phyloP scores from a whole-genome alignment of 2,888 invertebrate genomes.

The Dolomedes plantarius region DNA sequence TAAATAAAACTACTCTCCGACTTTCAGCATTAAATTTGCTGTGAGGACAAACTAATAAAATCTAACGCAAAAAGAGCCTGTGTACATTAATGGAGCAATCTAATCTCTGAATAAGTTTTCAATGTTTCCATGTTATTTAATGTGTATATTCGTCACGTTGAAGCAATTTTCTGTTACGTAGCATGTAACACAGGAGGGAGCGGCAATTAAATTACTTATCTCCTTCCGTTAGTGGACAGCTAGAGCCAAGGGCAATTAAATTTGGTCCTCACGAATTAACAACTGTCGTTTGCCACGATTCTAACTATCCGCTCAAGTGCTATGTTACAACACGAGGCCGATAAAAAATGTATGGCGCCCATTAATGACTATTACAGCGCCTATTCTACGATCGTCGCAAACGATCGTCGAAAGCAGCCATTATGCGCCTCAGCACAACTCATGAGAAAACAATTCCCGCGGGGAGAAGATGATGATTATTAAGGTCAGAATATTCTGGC shows the following conservation, averaged over 20 bases:
- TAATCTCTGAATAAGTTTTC: not conserved
- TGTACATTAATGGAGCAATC: not conserved
- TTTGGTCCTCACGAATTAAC: not conserved
- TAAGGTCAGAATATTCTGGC: slow-evolving; percentile 10
- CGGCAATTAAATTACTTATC: not conserved
- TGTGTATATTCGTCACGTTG: not conserved
- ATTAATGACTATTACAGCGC: slow-evolving; percentile 6
- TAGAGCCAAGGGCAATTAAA: slow-evolving; percentile 5
- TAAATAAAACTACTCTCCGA: no score
- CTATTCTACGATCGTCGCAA: not conserved
- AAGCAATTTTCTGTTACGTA: not conserved
- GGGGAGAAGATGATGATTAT: not conserved
- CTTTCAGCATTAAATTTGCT: no score
- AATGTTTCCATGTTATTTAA: not conserved
- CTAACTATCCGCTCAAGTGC: not conserved
- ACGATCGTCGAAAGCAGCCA: slow-evolving; percentile 7
- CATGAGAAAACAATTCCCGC: slow-evolving; percentile 8
- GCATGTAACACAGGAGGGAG: not conserved
- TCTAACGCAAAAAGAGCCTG: no score
- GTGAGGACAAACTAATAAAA: no score
- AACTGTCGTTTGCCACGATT: not conserved
- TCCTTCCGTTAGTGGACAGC: not conserved
- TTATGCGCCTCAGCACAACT: not conserved
- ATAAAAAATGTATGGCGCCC: not conserved
- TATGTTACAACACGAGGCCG: not conserved